Base-by-base conservation (phyloP, 2,113 vertebrate species). In the Sinocyclocheilus rhinocerous region DNA sequence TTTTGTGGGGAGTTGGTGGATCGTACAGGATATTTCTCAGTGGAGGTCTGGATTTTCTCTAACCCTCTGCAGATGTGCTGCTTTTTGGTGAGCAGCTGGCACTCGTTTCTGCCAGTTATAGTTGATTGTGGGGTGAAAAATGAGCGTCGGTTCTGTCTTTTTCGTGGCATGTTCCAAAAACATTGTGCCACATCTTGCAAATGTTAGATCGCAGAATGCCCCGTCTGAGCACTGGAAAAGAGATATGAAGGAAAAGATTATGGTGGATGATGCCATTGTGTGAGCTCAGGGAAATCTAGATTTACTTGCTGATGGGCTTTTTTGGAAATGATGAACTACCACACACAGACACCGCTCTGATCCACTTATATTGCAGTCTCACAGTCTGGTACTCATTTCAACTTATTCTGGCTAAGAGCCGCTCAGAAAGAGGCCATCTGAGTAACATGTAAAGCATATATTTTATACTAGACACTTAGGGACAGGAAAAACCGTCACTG, bases 1-100 rank as follows among this genome's bases (percentile, higher is more conserved):
- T 82, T 85, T 79, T 55, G 52, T 72, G n/a, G 36, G 76, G 63
- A 88, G 26, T 33, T 76, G 65, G 73, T 85, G 61, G 24, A 61
- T 85, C 42, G 8, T 39, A 82, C 48, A 18, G 59, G 61, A 77
- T 36, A 57, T 81, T 76, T 72, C 36, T 73, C 77, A 72, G 63
- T 67, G 77, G 80, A 86, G 84, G 84, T 86, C 84, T 84, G 36
- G 79, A 70, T 88, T 36, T 57, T 11, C 55, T 42, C 72, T 84
- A 82, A 87, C 67, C 82, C 83, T 84, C 80, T 69, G 61, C 85
- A 85, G 85, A 83, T 87, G 88, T 87, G 83, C 50, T 78, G 57
- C 15, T 76, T 42, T 77, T 67, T 77, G 57, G 57, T 26, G 45
- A n/a, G 50, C 85, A 85, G 88, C 87, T 88, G 84, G 84, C 59